These are phyloP conservation scores for Cheilosia pagana DNA, from an alignment of 2,888 invertebrate genomes.

Conservation along the genomic window DNA sequence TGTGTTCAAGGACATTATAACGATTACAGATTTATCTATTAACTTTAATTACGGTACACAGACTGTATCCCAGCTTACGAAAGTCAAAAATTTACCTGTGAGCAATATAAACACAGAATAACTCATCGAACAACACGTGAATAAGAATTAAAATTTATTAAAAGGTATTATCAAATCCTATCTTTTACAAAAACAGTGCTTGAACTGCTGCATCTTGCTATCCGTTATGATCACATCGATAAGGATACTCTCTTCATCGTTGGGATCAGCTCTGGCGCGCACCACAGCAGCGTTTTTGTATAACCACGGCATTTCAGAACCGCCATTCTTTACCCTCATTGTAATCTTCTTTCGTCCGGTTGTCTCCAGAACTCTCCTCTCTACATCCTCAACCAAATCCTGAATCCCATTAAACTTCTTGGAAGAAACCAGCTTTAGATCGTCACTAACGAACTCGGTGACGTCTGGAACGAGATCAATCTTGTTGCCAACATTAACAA, in stretches of 20 bases:
- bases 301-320: constrained; percentile 86
- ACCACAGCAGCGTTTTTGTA: constrained; percentile 87
- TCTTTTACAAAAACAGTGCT: constrained; percentile 80
- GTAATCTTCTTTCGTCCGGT: constrained; percentile 85
- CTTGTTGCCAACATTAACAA: constrained; percentile 91
- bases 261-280: constrained; percentile 84
- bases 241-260: constrained; percentile 85
- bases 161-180: not conserved
- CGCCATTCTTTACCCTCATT: constrained; percentile 86
- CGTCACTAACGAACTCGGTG: constrained; percentile 64
- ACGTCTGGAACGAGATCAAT: constrained; percentile 85
- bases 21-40: too few relatives aligned
- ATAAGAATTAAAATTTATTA: too few relatives aligned
- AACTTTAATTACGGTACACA: too few relatives aligned
- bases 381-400: constrained; percentile 80
- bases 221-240: constrained; percentile 86
- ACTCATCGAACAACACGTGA: too few relatives aligned
- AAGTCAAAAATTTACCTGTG: too few relatives aligned
- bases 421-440: constrained; percentile 84
- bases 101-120: too few relatives aligned
- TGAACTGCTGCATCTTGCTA: constrained; percentile 85
- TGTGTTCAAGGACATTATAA: too few relatives aligned
- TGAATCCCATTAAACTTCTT: constrained; percentile 82
- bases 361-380: constrained; percentile 83
- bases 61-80: too few relatives aligned